Evolutionary conservation across 2,888 invertebrate species (phyloP), one percentile per base, ranked within the genome.

Genomic region (Salpingus planirostris): DNA sequence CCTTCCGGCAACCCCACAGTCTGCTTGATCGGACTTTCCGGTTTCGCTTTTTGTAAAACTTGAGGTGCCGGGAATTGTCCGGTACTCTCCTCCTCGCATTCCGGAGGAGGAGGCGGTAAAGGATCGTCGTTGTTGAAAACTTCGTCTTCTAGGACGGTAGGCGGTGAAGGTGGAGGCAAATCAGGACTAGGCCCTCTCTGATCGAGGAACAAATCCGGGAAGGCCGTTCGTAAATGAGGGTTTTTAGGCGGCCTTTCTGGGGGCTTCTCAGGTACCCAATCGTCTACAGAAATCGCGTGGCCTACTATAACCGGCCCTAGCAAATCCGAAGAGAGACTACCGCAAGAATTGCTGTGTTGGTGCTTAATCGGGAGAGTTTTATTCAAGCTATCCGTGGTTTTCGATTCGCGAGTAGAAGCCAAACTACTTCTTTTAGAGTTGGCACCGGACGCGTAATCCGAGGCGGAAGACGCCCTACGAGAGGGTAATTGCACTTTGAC

Each of bases 181-280:
- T 76, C 76, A 1, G 76, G 76, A 50, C 74, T 74, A 8, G 73
- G 70, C 18, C 72, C 60, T 23, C 74, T 60, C 38, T 70, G 68
- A 37, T 67, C 66, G 46, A 62, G 65, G 41, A 65, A 64, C 30
- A 66, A 47, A 44, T 65, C 66, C 1, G 66, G 66, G 49, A 62
- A 68, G 2, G 63, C 62, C 3, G 62, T 66, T 30, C 71, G 65
- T 36, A 80, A 64, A 51, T 77, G 74, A 2, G 82, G 80, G 60
- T 83, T 82, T 61, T 85, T 85, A 3, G 85, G 85, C 7, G 85
- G 85, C 43, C 83, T 65, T 46, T 81, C 83, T 2, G 84, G 84
- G 8, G 84, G 84, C 45, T 80, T 67, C 47, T 81, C 81, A 2
- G 84, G 84, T 1, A 79, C 76, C 74, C 78, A 79, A 46, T 78